Evolutionary conservation across 1,140 invertebrate genomes (phyloP), one percentile per base, ranked within the genome.

Genomic region (Aphaenogaster rudis): DNA sequence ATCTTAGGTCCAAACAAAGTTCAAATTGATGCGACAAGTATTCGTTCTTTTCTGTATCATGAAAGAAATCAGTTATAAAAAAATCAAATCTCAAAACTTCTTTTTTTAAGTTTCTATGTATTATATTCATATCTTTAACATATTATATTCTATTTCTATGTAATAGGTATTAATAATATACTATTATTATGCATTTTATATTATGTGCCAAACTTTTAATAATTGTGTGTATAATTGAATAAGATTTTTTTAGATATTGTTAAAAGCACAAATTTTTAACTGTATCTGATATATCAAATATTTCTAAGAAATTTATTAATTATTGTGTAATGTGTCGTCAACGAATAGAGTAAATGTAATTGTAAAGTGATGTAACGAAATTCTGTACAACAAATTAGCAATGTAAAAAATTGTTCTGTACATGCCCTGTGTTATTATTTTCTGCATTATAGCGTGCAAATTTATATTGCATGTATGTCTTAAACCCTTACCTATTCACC

Each of bases 201-300:
- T 59, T 57, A 64, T 71, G 76, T 90, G 88, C 88, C 88, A 90
- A 90, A 88, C 28, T 67, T 54, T 17, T 69, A 76, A 33, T 36
- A 48, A n/a, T 63, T 81, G 59, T 72, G 17, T 78, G 48, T 50
- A 63, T 45, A 48, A 36, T 11, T 66, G 7, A 42, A 42, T 80
- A 52, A 66, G 6, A 17, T 33, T 77, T 59, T 36, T 15, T 36
- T 15, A 57, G 6, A 33, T 45, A 54, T 72, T 64, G 11, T 39
- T 39, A 42, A 80, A 28, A 42, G 9, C 13, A 28, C 36, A 69
- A 74, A 45, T 79, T 86, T 89, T 0, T 42, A 59, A 28, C 28
- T 57, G 7, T 57, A 36, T 42, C 17, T 21, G 5, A 11, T 48
- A 13, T 67, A 67, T 61, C 7, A 17, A 76, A 84, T 77, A 54